Base-by-base conservation (phyloP, 1,140 invertebrate genomes). In the Bombus waltoni region DNA sequence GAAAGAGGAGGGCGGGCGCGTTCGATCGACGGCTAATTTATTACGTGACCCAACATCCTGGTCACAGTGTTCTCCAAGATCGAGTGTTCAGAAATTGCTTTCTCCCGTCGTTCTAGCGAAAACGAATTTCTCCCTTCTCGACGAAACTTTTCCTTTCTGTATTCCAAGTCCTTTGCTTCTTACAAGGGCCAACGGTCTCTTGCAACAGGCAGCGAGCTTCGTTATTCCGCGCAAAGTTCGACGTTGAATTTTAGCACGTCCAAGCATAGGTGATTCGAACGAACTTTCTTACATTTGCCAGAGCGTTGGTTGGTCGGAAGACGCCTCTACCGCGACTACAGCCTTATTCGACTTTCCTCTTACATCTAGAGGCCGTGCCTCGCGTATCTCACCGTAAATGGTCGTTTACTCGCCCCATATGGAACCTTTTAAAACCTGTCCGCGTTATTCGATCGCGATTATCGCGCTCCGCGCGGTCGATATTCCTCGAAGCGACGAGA, bases 11-110 rank as follows among this genome's bases (percentile, higher is more conserved):
- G 66, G 22, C 9, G 53, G 28, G 3, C 18, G 35, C 32, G 35
- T 28, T n/a, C 82, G 75, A 79, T 84, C 22, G 82, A 70, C 78
- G 70, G 78, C 32, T 53, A 73, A 81, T 81, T 81, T 81, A 85
- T 85, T 47, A 44, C 70, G 22, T 57, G 70, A 8, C 5, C 81
- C 8, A 70, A 66, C 22, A 42, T 57, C 22, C 76, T 38, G 13
- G 22, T n/a, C 44, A n/a, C 35, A 1, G 8, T 42, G 84, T 47
- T 42, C 57, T 5, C 10, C 11, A 66, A 53, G 28, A 35, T 40
- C 62, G 32, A 73, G 40, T 44, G 80, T 62, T n/a, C 80, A 40
- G 44, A 83, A 53, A 77, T 32, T 25, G 38, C 18, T 82, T 44
- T n/a, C 13, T 28, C 10, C 15, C 18, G 32, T 47, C 22, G 25